A percentile compares a stretch with the other conserved stretches of the same genome.
Conservation (phyloP, 2,797 vertebrate species). For the Fringilla coelebs region DNA sequence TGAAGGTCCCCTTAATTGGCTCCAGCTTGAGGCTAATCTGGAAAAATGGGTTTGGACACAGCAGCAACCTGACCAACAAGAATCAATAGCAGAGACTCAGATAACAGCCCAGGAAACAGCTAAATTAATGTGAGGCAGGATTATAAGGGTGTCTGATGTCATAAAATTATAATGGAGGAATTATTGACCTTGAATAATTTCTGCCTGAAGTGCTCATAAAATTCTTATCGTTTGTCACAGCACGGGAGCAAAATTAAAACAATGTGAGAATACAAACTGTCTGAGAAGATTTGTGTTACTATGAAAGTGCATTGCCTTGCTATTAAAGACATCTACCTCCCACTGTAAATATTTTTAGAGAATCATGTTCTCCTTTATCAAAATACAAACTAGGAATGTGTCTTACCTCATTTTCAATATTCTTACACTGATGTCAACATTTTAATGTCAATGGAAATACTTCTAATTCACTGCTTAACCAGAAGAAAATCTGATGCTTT, state of each 20-base stretch:
- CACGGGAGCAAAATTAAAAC: neutral
- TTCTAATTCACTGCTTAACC: neutral
- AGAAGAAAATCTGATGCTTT: neutral
- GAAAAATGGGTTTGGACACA: constrained; percentile 4
- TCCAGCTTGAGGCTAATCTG: neutral
- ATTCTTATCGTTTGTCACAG: neutral
- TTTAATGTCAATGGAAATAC: neutral
- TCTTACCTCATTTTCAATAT: neutral
- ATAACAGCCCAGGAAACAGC: neutral
- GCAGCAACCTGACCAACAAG: neutral
- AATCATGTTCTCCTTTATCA: neutral
- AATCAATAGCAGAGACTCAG: neutral
- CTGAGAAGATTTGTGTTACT: neutral
- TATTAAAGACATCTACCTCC: neutral
- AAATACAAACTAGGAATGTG: neutral
- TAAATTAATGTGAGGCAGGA: neutral
- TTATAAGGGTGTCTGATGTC: neutral
- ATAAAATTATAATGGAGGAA: neutral
- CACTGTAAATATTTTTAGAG: neutral
- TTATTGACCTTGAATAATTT: constrained; percentile 22
- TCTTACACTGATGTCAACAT: neutral
- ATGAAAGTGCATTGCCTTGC: neutral
- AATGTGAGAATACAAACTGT: neutral
- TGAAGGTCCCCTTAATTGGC: neutral
- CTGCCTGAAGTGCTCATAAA: constrained; percentile 1